A percentile compares a stretch with the other conserved stretches of the same genome.
Evolutionary conservation across 2,113 vertebrate species (phyloP).

Genomic region (Litocranius walleri): DNA sequence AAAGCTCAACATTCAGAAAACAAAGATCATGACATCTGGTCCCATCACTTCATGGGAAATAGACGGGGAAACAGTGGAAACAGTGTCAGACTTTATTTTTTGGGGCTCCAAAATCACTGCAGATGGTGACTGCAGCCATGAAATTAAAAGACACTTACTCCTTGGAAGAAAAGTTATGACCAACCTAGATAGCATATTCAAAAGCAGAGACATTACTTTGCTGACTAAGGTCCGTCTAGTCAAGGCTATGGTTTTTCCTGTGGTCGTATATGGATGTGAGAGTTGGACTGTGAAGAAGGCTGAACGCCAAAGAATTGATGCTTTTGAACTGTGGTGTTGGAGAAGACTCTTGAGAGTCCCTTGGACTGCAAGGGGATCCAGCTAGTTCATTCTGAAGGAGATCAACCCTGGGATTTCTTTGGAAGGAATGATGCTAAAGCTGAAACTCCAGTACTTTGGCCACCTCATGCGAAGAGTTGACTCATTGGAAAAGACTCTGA

Average conservation of each 20-base stretch:
- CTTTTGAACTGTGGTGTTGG: not conserved
- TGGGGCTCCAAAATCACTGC: not conserved
- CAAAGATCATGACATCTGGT: rapidly evolving
- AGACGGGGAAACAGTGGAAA: not conserved
- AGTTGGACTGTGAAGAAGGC: not conserved
- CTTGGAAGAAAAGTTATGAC: not conserved
- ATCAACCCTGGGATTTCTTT: not conserved
- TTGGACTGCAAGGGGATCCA: not conserved
- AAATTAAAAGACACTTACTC: not conserved
- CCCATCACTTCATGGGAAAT: not conserved
- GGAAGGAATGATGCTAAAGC: not conserved
- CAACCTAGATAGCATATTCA: not conserved
- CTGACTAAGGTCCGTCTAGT: too few relatives aligned
- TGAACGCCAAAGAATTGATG: not conserved
- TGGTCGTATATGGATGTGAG: not conserved
- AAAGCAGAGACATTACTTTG: too few relatives aligned
- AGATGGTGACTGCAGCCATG: not conserved
- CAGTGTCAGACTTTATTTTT: not conserved
- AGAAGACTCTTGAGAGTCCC: not conserved
- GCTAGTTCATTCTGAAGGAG: not conserved
- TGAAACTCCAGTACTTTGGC: not conserved
- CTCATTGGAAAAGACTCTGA: too few relatives aligned
- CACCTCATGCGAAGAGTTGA: not conserved
- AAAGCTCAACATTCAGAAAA: not conserved
- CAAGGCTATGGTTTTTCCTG: not conserved